Conservation (phyloP, 2,113 vertebrate species). For the Eulemur rufifrons region DNA sequence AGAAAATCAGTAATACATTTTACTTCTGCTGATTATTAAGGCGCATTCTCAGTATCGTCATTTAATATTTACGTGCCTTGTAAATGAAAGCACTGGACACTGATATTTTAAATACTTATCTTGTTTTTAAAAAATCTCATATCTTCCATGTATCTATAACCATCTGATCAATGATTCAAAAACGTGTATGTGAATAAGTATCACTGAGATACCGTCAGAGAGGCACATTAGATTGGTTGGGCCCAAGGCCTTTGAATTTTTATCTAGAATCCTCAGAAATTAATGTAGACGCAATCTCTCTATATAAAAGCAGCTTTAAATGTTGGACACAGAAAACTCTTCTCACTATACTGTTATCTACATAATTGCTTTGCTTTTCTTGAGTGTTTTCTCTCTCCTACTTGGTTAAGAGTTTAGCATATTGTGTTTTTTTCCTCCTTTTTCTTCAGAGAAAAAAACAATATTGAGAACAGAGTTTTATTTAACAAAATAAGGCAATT, state of each 20-base stretch:
- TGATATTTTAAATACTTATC: background rate
- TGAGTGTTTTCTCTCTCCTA: background rate
- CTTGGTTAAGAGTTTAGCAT: background rate
- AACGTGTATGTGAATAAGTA: background rate
- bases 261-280: background rate
- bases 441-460: background rate
- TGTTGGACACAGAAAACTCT: background rate
- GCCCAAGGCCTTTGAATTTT: background rate
- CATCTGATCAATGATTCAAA: background rate
- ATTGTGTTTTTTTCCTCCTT: background rate
- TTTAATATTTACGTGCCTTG: background rate
- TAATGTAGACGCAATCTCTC: background rate
- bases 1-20: background rate
- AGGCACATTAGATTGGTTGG: background rate
- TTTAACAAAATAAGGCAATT: background rate
- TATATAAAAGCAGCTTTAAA: background rate
- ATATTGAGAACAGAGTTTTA: background rate
- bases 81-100: background rate
- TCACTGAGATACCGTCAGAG: background rate
- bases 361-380: background rate
- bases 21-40: background rate
- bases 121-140: background rate
- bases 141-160: background rate
- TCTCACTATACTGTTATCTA: background rate
- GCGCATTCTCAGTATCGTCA: background rate